These are phyloP conservation scores for Euleptes europaea DNA, from an alignment of 2,113 vertebrate genomes.

Conservation along the genomic window DNA sequence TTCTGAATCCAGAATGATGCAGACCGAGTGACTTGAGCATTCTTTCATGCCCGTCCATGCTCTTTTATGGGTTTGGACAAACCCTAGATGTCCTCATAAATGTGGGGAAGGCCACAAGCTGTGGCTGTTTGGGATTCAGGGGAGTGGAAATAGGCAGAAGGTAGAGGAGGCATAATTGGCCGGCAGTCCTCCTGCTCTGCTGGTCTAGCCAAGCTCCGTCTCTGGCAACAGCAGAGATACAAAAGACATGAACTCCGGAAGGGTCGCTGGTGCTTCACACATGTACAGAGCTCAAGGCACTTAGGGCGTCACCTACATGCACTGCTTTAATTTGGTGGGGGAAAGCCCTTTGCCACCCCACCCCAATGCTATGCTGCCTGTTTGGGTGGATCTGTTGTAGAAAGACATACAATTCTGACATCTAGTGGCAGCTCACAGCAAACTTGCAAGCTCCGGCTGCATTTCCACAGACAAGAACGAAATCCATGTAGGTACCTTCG, in stretches of 20 bases:
- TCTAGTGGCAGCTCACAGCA: constrained; percentile 73
- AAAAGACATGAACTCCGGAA: not conserved
- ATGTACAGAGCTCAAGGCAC: not conserved
- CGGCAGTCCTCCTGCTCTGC: too few species aligned
- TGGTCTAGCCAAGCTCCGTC: not conserved
- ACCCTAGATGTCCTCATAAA: not conserved
- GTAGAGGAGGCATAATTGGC: too few species aligned
- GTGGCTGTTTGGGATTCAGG: not conserved
- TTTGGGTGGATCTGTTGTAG: constrained; percentile 19
- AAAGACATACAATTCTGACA: constrained; percentile 68
- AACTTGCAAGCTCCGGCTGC: not conserved
- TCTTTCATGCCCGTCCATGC: not conserved
- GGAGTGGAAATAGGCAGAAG: not conserved
- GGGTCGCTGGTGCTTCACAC: not conserved
- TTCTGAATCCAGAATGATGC: too few species aligned
- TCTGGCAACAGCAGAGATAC: not conserved
- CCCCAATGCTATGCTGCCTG: not conserved
- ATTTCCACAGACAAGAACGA: not conserved
- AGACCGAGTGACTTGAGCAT: not conserved
- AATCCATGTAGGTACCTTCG: too few species aligned
- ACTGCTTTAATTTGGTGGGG: not conserved
- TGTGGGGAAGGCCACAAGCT: not conserved
- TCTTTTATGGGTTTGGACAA: not conserved
- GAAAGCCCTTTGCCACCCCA: too few species aligned
- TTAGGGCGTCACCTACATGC: not conserved